Percentiles rank a stretch among this genome's conserved stretches.
Evolutionary conservation across 2,113 vertebrate genomes (phyloP).

Genomic region (Seriola dumerili): DNA sequence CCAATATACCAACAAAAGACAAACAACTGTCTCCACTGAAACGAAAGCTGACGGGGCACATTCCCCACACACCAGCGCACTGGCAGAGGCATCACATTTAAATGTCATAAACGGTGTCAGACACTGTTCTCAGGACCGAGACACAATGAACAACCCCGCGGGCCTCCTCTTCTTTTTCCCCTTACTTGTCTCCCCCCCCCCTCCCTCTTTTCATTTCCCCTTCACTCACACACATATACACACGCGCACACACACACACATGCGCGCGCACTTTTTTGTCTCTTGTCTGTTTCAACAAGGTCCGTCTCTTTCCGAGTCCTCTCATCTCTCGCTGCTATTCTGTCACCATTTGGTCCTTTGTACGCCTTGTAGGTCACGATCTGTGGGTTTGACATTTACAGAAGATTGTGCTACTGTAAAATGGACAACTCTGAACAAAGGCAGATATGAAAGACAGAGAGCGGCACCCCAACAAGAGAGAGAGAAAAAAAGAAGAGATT

Average conservation of each 20-base stretch:
- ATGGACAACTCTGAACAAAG: constrained; percentile 61
- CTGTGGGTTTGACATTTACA: constrained; percentile 46
- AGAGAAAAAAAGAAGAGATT: constrained; percentile 18
- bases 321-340: constrained; percentile 35
- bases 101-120: constrained; percentile 75
- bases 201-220: constrained; percentile 44
- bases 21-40: constrained; percentile 70
- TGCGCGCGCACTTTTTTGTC: background rate
- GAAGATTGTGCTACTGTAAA: constrained; percentile 38
- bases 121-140: constrained; percentile 64
- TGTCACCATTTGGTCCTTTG: constrained; percentile 30
- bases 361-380: constrained; percentile 26
- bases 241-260: background rate
- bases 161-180: constrained; percentile 54
- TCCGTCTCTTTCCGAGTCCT: constrained; percentile 24
- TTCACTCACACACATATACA: constrained; percentile 7
- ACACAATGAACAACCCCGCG: constrained; percentile 67
- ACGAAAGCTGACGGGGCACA: constrained; percentile 68
- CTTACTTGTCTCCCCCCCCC: constrained; percentile 33
- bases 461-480: constrained; percentile 17
- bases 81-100: constrained; percentile 72
- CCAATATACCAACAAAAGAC: constrained; percentile 69
- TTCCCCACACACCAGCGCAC: constrained; percentile 59
- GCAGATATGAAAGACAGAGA: constrained; percentile 25
- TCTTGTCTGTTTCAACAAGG: constrained; percentile 35